Base-by-base conservation (phyloP, 2,888 invertebrate species). In the Cryptocheilus praepositus region DNA sequence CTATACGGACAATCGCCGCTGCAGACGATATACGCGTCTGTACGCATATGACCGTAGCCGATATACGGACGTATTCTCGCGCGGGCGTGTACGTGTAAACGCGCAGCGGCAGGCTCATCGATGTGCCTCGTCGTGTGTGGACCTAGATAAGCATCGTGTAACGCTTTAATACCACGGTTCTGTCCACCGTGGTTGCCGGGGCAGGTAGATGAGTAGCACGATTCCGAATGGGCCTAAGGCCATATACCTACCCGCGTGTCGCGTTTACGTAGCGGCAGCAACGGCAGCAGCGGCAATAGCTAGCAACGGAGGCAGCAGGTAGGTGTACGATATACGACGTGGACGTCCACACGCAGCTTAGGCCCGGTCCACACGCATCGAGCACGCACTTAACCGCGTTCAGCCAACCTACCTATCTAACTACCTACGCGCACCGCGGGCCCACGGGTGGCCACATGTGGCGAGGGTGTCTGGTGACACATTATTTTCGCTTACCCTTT, bases 401-500 rank as follows among this genome's bases (percentile, higher is more conserved):
- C 43, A 43, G 13, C 49, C 25, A 67, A 18, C 18, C 71, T 72
- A 70, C 69, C 66, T 66, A 65, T 71, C 73, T 71, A 74, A 67
- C 76, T 74, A 67, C 76, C 76, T 76, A 74, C 68, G 67, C 73
- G 70, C 51, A 51, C 61, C 49, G 19, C 46, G 49, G 28, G 70
- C 64, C 71, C 76, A 82, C 79, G 82, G 81, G 80, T 80, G 82
- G 79, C 75, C 82, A 77, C 72, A 79, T 81, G 81, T 73, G 69
- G 80, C 78, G 79, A 75, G 80, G 78, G 80, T 81, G 81, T 81
- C 82, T 79, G 82, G 83, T 83, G 84, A 84, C 83, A 83, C 83
- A 81, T 82, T 83, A 83, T 80, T 81, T 76, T 79, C 75, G 74
- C 81, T 81, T 77, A 81, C 77, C 81, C 78, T 74, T 74, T 69